Evolutionary conservation across 2,797 vertebrate genomes (phyloP), one percentile per base, ranked within the genome.

Genomic region (Anguilla megastoma): DNA sequence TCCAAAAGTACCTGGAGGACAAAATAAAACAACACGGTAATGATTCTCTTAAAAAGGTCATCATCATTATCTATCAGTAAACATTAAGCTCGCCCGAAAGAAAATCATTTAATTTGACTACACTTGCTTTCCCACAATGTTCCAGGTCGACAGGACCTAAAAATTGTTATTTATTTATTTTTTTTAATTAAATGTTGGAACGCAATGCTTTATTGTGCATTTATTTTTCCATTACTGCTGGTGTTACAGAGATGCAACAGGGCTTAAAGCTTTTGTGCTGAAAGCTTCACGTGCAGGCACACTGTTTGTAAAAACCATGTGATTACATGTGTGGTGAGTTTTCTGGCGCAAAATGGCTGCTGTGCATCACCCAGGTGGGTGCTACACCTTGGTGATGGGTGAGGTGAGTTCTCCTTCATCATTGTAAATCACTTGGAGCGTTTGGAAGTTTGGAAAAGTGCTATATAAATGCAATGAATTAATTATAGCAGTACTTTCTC

Each of bases 101-200:
- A 24, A 18, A 63, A 3, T 58, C 18, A 16, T 89, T 87, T 66
- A 54, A 84, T 50, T 86, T 87, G 87, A 89, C 88, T 63, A 88
- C 63, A 30, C 18, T 85, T 69, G 60, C 69, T 84, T 84, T 83
- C 48, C 56, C 82, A 33, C 33, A 45, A 88, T 86, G 84, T 89
- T 88, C 79, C 80, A 84, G 87, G 84, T 89, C 89, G 87, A 66
- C 71, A 56, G 1, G 69, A 48, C n/a, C 21, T 60, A 48, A 24
- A 82, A 18, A 36, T 60, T 87, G 58, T 12, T 82, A 41, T 41
- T 41, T 41, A 41, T 41, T 36, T 36, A 36, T 7, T 24, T 12
- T 88, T 87, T 45, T 74, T 8, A 41, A 41, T 41, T 41, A 41
- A 41, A 84, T 71, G 88, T 82, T 50, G 24, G 30, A 58, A 33